Conservation (phyloP, 35 echinoderm and acorn worm genomes). For the Ptychodera flava region DNA sequence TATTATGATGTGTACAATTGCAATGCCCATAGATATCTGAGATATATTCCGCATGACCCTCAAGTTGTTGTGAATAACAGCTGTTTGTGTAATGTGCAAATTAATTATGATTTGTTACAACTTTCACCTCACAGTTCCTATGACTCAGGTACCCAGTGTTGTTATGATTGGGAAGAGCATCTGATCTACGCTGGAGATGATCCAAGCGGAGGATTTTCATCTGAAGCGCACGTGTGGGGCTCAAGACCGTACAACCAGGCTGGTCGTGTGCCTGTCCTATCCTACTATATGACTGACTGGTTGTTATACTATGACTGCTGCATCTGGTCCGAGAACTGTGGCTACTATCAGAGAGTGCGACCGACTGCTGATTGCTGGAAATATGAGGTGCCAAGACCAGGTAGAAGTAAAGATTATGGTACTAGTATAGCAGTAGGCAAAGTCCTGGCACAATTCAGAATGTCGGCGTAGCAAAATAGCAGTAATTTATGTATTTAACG, state of each 20-base stretch:
- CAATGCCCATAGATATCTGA: too few species aligned
- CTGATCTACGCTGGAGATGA: conserved; percentile 89
- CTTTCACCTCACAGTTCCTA: too few species aligned
- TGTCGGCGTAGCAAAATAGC: too few species aligned
- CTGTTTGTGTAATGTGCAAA: too few species aligned
- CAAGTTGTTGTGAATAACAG: too few species aligned
- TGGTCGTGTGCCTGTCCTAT: conserved; percentile 46
- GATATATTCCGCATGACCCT: too few species aligned
- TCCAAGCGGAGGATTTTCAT: conserved; percentile 62
- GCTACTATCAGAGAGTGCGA: conserved; percentile 60
- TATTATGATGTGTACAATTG: too few species aligned
- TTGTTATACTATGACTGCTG: conserved; percentile 75
- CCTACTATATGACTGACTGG: conserved; percentile 52
- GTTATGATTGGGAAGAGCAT: conserved; percentile 81
- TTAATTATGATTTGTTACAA: too few species aligned
- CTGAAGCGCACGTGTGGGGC: conserved; percentile 40
- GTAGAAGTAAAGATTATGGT: too few species aligned
- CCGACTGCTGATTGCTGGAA: conserved; percentile 69
- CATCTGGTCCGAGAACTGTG: conserved; percentile 83
- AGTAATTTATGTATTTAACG: too few species aligned
- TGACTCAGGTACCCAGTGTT: conserved; percentile 72
- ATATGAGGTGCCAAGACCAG: conserved; percentile 57
- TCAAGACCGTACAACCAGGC: conserved; percentile 50
- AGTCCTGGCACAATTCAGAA: too few species aligned
- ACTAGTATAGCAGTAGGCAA: too few species aligned